These are phyloP conservation scores for Drosophila mayaguana DNA, from an alignment of 2,888 invertebrate genomes.

Conservation along the genomic window DNA sequence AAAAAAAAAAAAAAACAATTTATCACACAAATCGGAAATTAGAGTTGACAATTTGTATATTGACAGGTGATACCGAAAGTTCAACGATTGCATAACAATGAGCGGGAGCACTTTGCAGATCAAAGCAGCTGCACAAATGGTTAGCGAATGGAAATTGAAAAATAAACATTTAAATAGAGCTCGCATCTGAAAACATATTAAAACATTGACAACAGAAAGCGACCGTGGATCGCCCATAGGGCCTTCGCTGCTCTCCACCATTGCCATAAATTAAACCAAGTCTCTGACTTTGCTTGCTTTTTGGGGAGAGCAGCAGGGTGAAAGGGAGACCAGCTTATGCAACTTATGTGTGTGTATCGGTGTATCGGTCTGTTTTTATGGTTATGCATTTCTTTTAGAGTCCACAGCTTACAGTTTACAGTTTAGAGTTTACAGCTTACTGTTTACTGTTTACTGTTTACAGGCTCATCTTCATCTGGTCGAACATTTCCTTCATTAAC, in stretches of 20 bases:
- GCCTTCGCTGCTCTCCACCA: conserved; percentile 49
- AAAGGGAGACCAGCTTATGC: conserved; percentile 63
- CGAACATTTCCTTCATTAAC: conserved; percentile 76
- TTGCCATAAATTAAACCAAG: conserved; percentile 68
- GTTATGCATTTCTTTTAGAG: conserved; percentile 69
- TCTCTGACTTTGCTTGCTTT: conserved; percentile 29
- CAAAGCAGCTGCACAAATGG: conserved; percentile 10
- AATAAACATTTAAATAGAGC: conserved; percentile 45
- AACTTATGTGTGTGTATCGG: conserved; percentile 47
- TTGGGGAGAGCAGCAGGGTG: conserved; percentile 32
- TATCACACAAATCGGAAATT: conserved; percentile 3
- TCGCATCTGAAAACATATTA: conserved; percentile 27
- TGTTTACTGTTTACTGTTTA: conserved; percentile 48
- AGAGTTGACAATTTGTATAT: conserved; percentile 23
- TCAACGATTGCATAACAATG: conserved; percentile 19
- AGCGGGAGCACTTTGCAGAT: conserved; percentile 11
- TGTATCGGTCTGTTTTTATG: conserved; percentile 47
- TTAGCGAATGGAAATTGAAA: conserved; percentile 60
- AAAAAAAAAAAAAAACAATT: background rate
- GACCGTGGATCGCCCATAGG: conserved; percentile 50
- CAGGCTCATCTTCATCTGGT: conserved; percentile 61
- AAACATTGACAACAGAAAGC: conserved; percentile 58
- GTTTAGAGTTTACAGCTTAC: conserved; percentile 31
- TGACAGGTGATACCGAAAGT: conserved; percentile 15
- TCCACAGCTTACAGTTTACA: conserved; percentile 45